These are phyloP conservation scores for Trachelus troglodyta DNA, from an alignment of 2,888 invertebrate species.

Conservation along the genomic window DNA sequence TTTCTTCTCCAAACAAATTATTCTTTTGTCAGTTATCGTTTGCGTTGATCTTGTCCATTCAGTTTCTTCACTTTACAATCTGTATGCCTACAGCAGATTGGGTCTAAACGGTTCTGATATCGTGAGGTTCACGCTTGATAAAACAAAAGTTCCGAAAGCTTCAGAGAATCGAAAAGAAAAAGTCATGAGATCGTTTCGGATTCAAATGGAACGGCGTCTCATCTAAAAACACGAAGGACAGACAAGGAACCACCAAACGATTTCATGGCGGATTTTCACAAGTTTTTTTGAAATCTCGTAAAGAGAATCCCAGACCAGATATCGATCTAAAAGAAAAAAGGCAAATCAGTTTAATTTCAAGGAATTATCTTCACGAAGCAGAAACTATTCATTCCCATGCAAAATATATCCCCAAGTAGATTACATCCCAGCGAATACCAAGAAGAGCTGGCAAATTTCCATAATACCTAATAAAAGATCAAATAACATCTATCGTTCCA, in stretches of 20 bases:
- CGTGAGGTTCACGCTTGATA: neutral
- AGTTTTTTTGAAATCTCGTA: neutral
- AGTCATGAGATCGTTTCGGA: neutral
- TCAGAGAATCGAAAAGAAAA: neutral
- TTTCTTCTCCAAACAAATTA: neutral
- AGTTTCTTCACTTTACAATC: neutral
- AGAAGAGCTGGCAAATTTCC: neutral
- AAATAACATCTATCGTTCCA: too few relatives aligned
- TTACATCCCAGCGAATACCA: neutral
- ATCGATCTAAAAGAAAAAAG: conserved; percentile 23
- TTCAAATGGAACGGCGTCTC: neutral
- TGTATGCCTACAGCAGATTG: neutral
- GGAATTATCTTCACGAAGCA: conserved; percentile 19
- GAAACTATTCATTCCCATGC: conserved; percentile 10
- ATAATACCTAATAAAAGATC: neutral
- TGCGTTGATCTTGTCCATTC: neutral
- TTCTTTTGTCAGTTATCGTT: neutral
- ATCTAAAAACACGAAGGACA: neutral
- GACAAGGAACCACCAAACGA: neutral
- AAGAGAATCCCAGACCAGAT: conserved; percentile 22
- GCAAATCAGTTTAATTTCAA: conserved; percentile 33
- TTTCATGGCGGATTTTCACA: neutral
- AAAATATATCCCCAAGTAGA: neutral
- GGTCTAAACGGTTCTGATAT: neutral
- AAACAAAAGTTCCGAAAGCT: neutral